Evolutionary conservation across 2,113 vertebrate species (phyloP), one percentile per base, ranked within the genome.

Genomic region (Rafetus swinhoei): DNA sequence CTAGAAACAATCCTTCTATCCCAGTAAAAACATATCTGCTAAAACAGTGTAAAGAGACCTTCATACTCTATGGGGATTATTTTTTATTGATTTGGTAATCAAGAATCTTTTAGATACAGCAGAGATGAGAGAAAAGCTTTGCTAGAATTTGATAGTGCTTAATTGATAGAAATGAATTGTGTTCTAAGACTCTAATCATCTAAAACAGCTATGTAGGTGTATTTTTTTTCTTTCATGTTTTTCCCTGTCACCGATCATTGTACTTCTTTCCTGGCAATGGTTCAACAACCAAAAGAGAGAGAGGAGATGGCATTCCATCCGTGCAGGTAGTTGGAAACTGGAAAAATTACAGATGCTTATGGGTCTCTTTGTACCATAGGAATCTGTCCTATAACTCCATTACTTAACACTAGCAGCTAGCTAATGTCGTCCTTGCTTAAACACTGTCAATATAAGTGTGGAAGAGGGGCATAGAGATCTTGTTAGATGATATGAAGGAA

Each of bases 241-340:
- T 60, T 56, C 29, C 25, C 81, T 39, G 22, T 83, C 52, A 83
- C 84, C 94, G 69, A 52, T 88, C 2, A 6, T 91, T 95, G 21
- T 86, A 62, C 94, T 92, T 90, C 86, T 87, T 50, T 65, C 93
- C 13, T 76, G 39, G 35, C 72, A 39, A 90, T 83, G 81, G 84
- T 25, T 93, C 89, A 93, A 27, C 79, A 93, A 79, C 54, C 60
- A 84, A 72, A 82, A 96, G 56, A 90, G 65, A 56, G 45, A 81
- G 69, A 90, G 79, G 56, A 86, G 92, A 95, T 89, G 76, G 32
- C 74, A 95, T 24, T 56, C 56, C 15, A 29, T 86, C 69, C 88
- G 93, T 60, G 93, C 74, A 97, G 79, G n/a, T 93, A 94, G 76
- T 60, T 91, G 76, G 50, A 93, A 72, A 60, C 95, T 91, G 84